Conservation (phyloP, 1,140 invertebrate species). For the Antheraea pernyi region DNA sequence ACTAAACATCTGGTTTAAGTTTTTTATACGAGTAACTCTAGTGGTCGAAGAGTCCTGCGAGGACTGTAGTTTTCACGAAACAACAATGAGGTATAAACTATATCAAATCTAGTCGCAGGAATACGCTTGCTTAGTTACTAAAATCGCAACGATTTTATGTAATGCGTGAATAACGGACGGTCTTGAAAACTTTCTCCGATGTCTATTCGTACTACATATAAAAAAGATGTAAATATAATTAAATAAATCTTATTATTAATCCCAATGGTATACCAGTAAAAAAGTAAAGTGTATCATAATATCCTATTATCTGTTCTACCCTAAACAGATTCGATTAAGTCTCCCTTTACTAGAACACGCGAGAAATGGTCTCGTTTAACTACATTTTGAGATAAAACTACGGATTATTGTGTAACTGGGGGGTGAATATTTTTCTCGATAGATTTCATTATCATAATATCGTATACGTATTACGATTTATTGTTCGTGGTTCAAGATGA, state of each 20-base stretch:
- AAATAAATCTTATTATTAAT: not conserved
- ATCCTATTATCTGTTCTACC: slow-evolving; percentile 42
- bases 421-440: slow-evolving; percentile 57
- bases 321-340: slow-evolving; percentile 47
- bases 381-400: slow-evolving; percentile 52
- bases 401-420: slow-evolving; percentile 40
- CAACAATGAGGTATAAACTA: no score
- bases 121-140: no score
- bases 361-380: slow-evolving; percentile 58
- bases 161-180: no score
- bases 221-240: not conserved
- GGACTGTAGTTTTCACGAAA: no score
- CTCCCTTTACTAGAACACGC: slow-evolving; percentile 50
- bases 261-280: slow-evolving; percentile 14
- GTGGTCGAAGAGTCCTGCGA: no score
- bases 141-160: no score
- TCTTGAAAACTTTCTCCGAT: not conserved
- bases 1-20: no score
- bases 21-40: no score
- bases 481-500: no score
- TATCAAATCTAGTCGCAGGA: no score
- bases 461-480: not conserved
- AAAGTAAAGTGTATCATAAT: slow-evolving; percentile 34
- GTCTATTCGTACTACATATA: not conserved
- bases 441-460: slow-evolving; percentile 59